phyloP scores from a whole-genome alignment of 2,797 vertebrate species.

The Cirrhinus mrigala region DNA sequence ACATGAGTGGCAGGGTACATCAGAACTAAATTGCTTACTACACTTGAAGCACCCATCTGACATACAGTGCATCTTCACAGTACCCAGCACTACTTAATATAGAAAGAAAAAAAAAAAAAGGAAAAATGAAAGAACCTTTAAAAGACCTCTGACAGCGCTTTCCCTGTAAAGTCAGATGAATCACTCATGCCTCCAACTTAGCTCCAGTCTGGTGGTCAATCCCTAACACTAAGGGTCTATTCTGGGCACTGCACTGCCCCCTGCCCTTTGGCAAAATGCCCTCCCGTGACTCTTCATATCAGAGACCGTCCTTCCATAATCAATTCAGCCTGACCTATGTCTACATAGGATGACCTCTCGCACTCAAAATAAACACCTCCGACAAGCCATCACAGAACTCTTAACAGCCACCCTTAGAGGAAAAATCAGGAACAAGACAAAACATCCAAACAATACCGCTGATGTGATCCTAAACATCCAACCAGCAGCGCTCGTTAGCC shows the following conservation, averaged over 20 bases:
- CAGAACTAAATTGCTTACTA: neutral
- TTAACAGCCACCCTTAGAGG: neutral
- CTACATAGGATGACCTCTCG: neutral
- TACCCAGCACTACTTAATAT: neutral
- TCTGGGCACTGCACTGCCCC: conserved; percentile 36
- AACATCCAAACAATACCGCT: neutral
- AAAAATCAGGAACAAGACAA: neutral
- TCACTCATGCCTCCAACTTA: conserved; percentile 4
- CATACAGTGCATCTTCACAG: neutral
- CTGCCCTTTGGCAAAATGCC: conserved; percentile 24
- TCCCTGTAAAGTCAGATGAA: conserved; percentile 45
- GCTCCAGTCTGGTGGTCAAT: conserved; percentile 23
- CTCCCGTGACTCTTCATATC: conserved; percentile 15
- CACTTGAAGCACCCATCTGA: neutral
- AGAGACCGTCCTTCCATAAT: conserved; percentile 1
- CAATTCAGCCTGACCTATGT: conserved; percentile 13
- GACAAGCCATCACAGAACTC: neutral
- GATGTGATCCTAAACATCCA: neutral
- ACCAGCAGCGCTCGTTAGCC: conserved; percentile 9
- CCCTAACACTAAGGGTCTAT: conserved; percentile 33
- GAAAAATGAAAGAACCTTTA: neutral
- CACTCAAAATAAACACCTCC: neutral
- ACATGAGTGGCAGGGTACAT: neutral
- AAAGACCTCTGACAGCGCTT: conserved; percentile 25
- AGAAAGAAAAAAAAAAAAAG: neutral